Evolutionary conservation across 2,113 vertebrate genomes (phyloP).

Genomic region (Rousettus leschenaultii): DNA sequence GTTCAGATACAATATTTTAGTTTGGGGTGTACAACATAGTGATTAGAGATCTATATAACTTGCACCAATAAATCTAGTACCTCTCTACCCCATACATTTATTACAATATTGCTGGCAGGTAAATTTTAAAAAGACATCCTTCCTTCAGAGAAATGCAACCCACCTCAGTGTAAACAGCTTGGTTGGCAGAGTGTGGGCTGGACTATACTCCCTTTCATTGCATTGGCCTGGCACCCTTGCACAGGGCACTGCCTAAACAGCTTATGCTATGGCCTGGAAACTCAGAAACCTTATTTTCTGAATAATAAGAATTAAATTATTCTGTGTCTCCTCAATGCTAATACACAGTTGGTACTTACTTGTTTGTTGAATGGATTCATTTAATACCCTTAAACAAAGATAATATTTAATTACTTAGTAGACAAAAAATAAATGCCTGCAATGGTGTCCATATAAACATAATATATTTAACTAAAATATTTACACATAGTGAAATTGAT

Average conservation of each 20-base stretch:
- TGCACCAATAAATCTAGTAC: too few species aligned
- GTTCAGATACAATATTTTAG: too few species aligned
- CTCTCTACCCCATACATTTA: too few species aligned
- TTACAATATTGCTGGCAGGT: background rate
- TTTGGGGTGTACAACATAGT: too few species aligned
- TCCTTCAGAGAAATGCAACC: background rate
- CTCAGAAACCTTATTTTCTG: constrained; percentile 32
- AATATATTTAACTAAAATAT: constrained; percentile 35
- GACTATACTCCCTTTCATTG: background rate
- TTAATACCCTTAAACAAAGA: constrained; percentile 25
- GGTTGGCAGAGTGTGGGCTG: background rate
- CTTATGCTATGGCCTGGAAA: background rate
- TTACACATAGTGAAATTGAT: constrained; percentile 23
- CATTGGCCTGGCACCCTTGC: background rate
- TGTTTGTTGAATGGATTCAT: constrained; percentile 5
- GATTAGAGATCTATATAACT: too few species aligned
- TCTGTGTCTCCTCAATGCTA: background rate
- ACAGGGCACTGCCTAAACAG: background rate
- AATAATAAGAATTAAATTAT: constrained; percentile 21
- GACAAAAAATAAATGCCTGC: background rate
- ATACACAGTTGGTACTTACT: background rate
- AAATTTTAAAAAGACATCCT: background rate
- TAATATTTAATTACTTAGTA: constrained; percentile 11
- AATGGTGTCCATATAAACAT: background rate
- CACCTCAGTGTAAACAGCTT: background rate